These are phyloP conservation scores for Leptogaster cylindrica DNA, from an alignment of 2,888 invertebrate species.

Conservation along the genomic window DNA sequence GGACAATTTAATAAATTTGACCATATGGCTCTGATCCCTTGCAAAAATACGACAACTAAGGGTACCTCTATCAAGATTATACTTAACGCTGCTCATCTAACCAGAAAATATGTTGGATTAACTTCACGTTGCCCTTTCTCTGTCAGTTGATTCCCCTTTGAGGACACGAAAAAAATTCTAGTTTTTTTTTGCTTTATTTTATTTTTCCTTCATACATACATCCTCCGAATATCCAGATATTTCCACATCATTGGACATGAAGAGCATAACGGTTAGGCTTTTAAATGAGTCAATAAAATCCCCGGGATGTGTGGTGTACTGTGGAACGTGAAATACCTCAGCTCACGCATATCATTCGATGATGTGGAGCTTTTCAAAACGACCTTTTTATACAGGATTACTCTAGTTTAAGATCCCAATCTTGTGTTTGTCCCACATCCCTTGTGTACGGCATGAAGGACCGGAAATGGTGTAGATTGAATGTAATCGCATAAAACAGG, in stretches of 20 bases:
- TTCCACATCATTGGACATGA: slow-evolving; percentile 42
- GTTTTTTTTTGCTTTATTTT: no score
- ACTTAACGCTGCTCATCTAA: slow-evolving; percentile 46
- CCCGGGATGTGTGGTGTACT: neutral
- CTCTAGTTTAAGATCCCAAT: no score
- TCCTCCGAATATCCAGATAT: slow-evolving; percentile 40
- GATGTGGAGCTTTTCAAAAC: no score
- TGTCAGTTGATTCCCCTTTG: slow-evolving; percentile 26
- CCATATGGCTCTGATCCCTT: slow-evolving; percentile 46
- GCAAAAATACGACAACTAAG: slow-evolving; percentile 44
- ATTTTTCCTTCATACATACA: no score
- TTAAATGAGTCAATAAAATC: slow-evolving; percentile 30
- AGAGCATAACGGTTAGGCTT: slow-evolving; percentile 17
- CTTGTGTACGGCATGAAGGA: no score
- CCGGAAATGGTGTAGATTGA: no score
- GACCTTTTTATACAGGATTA: no score
- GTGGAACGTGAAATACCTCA: neutral
- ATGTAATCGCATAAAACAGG: no score
- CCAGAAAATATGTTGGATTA: slow-evolving; percentile 48
- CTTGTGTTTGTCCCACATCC: no score
- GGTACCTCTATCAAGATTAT: slow-evolving; percentile 47
- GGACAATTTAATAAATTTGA: slow-evolving; percentile 46
- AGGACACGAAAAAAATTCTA: slow-evolving; percentile 3
- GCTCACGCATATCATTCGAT: neutral
- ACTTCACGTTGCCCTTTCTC: slow-evolving; percentile 42